These are phyloP conservation scores for Sminthurinus aureus DNA, from an alignment of 2,888 invertebrate species.

Conservation along the genomic window DNA sequence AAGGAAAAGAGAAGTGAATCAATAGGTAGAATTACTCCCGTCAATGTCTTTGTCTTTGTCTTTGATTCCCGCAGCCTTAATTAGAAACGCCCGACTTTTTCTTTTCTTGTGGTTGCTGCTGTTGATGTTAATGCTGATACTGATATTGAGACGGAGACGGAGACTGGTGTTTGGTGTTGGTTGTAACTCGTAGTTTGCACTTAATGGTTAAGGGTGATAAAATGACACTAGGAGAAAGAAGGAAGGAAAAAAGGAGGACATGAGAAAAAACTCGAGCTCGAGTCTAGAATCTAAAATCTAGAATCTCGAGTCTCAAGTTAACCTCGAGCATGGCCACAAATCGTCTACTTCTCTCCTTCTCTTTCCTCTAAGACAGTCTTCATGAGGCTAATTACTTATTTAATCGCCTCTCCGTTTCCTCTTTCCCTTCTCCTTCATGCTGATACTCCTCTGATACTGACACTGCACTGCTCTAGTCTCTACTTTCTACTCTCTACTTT, in stretches of 20 bases:
- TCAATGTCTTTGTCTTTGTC: neutral
- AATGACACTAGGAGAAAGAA: conserved; percentile 15
- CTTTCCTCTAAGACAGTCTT: neutral
- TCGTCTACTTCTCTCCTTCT: conserved; percentile 2
- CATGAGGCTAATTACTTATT: conserved; percentile 36
- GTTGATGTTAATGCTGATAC: no score
- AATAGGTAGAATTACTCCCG: no score
- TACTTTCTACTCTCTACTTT: conserved; percentile 1
- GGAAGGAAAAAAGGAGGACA: neutral
- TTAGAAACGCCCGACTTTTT: no score
- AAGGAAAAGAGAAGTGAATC: no score
- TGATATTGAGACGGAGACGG: no score
- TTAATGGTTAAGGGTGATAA: conserved; percentile 34
- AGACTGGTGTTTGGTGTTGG: no score
- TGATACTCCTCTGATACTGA: neutral
- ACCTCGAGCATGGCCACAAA: conserved; percentile 12
- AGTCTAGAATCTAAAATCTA: no score
- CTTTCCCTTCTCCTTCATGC: neutral
- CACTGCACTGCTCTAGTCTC: neutral
- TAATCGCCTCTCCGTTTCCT: conserved; percentile 27
- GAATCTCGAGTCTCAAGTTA: no score
- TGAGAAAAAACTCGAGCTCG: neutral
- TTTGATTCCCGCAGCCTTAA: no score
- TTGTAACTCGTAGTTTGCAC: conserved; percentile 4
- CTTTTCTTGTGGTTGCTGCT: no score